These are phyloP conservation scores for Griposia aprilina DNA, from an alignment of 2,888 invertebrate species.

Conservation along the genomic window DNA sequence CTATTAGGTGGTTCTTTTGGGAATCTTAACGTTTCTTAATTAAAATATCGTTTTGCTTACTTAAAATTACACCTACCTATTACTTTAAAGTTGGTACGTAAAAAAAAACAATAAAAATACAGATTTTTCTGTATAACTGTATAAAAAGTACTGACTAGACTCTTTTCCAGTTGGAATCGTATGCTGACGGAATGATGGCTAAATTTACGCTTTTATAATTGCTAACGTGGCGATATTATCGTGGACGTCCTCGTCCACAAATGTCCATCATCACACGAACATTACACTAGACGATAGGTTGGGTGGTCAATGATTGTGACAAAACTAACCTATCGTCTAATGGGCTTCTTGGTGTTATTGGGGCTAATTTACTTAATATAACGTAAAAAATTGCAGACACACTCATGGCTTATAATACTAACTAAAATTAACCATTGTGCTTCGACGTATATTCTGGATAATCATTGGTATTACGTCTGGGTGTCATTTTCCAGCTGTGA, in stretches of 20 bases:
- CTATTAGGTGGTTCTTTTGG: not conserved
- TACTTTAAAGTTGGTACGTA: not conserved
- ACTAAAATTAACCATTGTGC: not conserved
- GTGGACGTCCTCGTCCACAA: no score
- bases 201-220: not conserved
- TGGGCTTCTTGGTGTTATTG: not conserved
- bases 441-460: not conserved
- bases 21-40: not conserved
- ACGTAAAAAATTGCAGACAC: not conserved
- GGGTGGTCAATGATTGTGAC: not conserved
- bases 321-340: no score
- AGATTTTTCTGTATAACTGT: not conserved
- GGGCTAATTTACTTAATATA: not conserved
- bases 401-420: not conserved
- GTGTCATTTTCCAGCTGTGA: not conserved
- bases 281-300: not conserved
- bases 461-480: not conserved
- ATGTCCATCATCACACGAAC: not conserved
- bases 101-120: no score
- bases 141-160: not conserved
- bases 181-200: not conserved
- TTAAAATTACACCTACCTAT: not conserved
- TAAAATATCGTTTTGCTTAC: not conserved
- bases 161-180: not conserved
- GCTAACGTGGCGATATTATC: not conserved